phyloP scores from a whole-genome alignment of 35 echinoderm and acorn worm species.

The Apostichopus japonicus region DNA sequence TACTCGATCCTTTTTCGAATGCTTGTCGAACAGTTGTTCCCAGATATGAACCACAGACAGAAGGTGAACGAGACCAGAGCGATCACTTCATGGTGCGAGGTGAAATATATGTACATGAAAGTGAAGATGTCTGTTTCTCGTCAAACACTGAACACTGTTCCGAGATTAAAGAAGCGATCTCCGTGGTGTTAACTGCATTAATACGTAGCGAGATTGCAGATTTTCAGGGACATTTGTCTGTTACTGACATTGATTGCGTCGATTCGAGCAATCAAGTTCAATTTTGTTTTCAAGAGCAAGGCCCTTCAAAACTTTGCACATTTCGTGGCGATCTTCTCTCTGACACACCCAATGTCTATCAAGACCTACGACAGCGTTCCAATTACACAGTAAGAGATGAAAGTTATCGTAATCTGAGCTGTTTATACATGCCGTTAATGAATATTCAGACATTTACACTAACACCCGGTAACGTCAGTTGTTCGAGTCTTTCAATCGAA shows the following conservation, averaged over 20 bases:
- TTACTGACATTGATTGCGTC: background rate
- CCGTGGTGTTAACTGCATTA: background rate
- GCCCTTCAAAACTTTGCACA: background rate
- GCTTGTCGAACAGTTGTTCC: slow-evolving; percentile 7
- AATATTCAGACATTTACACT: slow-evolving; percentile 8
- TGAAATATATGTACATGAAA: background rate
- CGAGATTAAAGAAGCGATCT: background rate
- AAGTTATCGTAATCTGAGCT: background rate
- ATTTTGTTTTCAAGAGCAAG: background rate
- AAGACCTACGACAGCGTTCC: background rate
- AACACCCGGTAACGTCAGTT: background rate
- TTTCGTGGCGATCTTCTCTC: background rate
- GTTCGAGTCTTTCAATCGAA: background rate
- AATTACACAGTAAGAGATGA: background rate
- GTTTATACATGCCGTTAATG: background rate
- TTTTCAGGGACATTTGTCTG: background rate
- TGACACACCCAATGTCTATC: background rate
- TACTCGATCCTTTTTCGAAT: slow-evolving; percentile 17
- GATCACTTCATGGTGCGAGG: background rate
- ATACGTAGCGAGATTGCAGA: background rate
- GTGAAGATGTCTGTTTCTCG: background rate
- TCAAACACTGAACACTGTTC: background rate
- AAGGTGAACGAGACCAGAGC: background rate
- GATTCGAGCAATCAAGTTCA: background rate
- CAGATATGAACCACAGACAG: background rate